Evolutionary conservation across 2,888 invertebrate genomes (phyloP).

Genomic region (Tenthredo livida): DNA sequence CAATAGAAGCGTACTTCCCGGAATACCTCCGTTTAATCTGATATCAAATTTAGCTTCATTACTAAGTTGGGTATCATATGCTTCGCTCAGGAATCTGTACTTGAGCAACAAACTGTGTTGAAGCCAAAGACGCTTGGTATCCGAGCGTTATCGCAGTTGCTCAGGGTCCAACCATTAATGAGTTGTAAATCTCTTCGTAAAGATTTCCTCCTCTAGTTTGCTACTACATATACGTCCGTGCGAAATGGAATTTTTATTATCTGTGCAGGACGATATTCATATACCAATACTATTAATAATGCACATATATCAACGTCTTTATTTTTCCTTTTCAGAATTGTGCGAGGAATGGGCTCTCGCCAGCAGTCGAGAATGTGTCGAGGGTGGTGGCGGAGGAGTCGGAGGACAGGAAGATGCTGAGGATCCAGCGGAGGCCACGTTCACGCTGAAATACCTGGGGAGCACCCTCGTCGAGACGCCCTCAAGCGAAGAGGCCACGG

Average conservation of each 20-base stretch:
- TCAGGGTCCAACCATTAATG: not conserved
- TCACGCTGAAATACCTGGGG: conserved; percentile 88
- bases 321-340: conserved; percentile 80
- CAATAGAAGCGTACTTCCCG: not conserved
- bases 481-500: conserved; percentile 87
- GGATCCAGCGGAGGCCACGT: conserved; percentile 79
- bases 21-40: not conserved
- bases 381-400: conserved; percentile 77
- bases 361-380: conserved; percentile 82
- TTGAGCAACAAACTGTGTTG: not conserved
- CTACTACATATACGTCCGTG: not conserved
- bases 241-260: not conserved
- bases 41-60: not conserved
- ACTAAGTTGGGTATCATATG: not conserved
- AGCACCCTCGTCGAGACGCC: conserved; percentile 88
- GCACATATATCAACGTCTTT: conserved; percentile 28
- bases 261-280: not conserved
- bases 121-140: not conserved
- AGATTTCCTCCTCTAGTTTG: not conserved
- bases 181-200: not conserved
- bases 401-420: conserved; percentile 69
- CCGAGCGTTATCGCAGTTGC: not conserved
- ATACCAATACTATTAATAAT: not conserved
- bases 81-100: conserved; percentile 2
- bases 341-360: conserved; percentile 85